Evolutionary conservation across 2,113 vertebrate species (phyloP), one percentile per base, ranked within the genome.

Genomic region (Myotis brandtii): DNA sequence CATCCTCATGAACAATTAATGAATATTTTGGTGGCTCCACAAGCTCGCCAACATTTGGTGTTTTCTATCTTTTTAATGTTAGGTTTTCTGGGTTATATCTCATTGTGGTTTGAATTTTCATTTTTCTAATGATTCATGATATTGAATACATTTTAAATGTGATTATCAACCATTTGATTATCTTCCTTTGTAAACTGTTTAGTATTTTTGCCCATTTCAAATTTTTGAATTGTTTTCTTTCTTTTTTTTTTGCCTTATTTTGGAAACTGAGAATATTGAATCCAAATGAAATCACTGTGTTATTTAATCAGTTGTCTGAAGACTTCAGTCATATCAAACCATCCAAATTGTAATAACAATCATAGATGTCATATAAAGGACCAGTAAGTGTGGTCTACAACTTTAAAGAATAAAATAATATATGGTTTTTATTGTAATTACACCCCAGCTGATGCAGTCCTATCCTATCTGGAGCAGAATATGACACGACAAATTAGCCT

Each of bases 181-280:
- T 85, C 30, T 93, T 86, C 70, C 48, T 46, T 64, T 91, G 23
- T 69, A 91, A 82, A 69, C 5, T 67, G 4, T 59, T 70, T 2
- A 66, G 5, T 81, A 50, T 7, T 85, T 81, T 88, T 92, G 23
- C 7, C 8, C 34, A 50, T 48, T 52, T 2, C 1, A 75, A 90
- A 93, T 81, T 23, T 37, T n/a, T 43, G 1, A 12, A 46, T 34
- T 87, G 69, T 80, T 54, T 85, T 67, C 34, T 69, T 90, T 67
- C 92, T 79, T 80, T 56, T 85, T 67, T 43, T 69, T 90, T 62
- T 90, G 46, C 1, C 6, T 84, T 52, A 70, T 67, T 87, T 84
- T 81, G 23, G 91, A 89, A 89, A 88, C 46, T 69, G 46, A 90
- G 69, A 76, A 59, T 80, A 70, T 18, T 92, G 25, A 93, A 89